A percentile compares a stretch with the other conserved stretches of the same genome.
phyloP scores from a whole-genome alignment of 2,113 vertebrate genomes.

The Ammospiza nelsoni region DNA sequence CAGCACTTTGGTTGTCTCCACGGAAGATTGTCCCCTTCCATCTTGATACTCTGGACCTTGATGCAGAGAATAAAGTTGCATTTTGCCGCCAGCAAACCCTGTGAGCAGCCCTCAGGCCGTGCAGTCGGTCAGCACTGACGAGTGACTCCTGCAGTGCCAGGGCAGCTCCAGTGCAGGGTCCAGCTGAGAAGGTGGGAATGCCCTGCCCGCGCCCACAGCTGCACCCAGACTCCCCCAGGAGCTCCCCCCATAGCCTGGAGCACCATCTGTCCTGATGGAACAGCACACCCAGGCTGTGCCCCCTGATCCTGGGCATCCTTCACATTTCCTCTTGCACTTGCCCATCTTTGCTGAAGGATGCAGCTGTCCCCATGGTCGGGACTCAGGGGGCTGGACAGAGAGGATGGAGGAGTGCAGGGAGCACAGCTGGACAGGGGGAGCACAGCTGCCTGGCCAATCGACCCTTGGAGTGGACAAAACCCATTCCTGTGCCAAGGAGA shows the following conservation, averaged over 20 bases:
- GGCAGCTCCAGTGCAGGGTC: neutral
- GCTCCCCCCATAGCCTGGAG: neutral
- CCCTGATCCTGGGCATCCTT: neutral
- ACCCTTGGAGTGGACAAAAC: neutral
- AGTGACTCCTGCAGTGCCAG: neutral
- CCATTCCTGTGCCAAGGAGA: neutral
- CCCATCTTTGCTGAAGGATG: neutral
- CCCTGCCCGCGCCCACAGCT: neutral
- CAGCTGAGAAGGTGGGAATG: neutral
- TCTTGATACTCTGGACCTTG: neutral
- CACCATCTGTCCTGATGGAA: neutral
- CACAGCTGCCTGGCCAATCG: fast-evolving
- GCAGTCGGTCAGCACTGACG: neutral
- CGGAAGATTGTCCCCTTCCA: neutral
- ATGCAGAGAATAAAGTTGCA: neutral
- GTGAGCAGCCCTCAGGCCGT: neutral
- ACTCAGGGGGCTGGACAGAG: neutral
- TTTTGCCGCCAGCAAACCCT: neutral
- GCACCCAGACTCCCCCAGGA: neutral
- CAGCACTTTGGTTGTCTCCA: neutral
- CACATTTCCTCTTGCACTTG: neutral
- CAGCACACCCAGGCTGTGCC: neutral
- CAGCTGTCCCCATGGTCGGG: neutral
- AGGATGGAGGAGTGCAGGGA: neutral
- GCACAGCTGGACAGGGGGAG: neutral